These are phyloP conservation scores for Caracal caracal DNA, from an alignment of 2,113 vertebrate genomes.

Conservation along the genomic window DNA sequence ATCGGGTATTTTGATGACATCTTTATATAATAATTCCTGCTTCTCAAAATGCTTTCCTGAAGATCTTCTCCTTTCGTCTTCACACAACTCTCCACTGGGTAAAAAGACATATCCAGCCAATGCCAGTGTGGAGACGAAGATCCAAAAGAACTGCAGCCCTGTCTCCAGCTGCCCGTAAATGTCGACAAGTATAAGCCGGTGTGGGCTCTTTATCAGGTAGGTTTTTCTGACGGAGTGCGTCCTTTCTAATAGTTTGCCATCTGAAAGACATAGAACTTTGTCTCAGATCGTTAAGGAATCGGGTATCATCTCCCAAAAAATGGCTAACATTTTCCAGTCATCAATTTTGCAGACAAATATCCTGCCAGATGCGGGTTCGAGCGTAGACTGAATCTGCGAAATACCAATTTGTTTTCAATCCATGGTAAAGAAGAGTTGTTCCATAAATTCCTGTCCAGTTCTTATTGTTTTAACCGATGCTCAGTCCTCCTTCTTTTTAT, in stretches of 20 bases:
- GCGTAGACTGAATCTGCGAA: background rate
- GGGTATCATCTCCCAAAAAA: background rate
- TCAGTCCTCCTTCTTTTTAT: background rate
- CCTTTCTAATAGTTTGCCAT: background rate
- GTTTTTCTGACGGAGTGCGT: background rate
- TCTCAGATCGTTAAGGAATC: conserved; percentile 15
- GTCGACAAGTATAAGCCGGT: background rate
- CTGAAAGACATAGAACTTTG: conserved; percentile 3
- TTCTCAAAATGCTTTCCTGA: background rate
- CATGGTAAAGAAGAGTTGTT: background rate
- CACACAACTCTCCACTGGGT: background rate
- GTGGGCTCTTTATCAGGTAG: no score
- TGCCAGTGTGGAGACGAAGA: background rate
- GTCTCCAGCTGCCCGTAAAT: background rate
- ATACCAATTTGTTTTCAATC: background rate
- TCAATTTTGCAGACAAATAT: background rate
- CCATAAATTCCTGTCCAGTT: background rate
- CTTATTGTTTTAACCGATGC: background rate
- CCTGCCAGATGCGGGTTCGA: background rate
- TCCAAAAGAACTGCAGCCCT: background rate
- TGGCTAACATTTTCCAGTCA: background rate
- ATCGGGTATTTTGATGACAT: background rate
- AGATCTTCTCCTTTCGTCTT: background rate
- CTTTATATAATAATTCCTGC: background rate
- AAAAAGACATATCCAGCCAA: background rate